Evolutionary conservation across 2,113 vertebrate genomes (phyloP).

Genomic region (Monarcha castaneiventris): DNA sequence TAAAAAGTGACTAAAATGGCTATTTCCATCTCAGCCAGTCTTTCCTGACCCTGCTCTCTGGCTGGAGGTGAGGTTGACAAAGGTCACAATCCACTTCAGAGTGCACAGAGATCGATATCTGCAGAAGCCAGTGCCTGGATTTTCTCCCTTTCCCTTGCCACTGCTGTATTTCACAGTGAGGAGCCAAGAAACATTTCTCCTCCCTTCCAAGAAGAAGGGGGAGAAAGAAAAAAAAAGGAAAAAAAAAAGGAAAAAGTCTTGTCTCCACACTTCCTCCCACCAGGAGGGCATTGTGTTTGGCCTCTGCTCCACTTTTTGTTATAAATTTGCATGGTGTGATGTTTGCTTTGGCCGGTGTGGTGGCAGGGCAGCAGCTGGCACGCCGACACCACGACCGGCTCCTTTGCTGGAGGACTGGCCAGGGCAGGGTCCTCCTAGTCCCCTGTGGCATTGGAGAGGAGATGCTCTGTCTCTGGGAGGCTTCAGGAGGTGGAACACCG

Average conservation of each 20-base stretch:
- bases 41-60: neutral
- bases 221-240: accelerated
- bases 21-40: neutral
- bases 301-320: slow-evolving; percentile 24
- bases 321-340: slow-evolving; percentile 6
- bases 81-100: neutral
- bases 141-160: neutral
- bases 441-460: accelerated
- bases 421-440: neutral
- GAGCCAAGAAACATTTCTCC: neutral
- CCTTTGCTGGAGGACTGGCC: accelerated
- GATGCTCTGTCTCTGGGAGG: neutral
- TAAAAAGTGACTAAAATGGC: neutral
- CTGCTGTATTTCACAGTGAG: neutral
- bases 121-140: neutral
- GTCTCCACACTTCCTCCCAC: neutral
- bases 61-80: neutral
- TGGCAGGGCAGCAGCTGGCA: neutral
- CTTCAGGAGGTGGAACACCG: neutral
- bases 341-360: neutral
- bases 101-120: neutral
- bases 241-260: neutral
- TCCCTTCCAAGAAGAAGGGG: neutral
- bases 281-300: slow-evolving; percentile 24
- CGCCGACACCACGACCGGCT: accelerated